A percentile compares a stretch with the other conserved stretches of the same genome.
These are phyloP conservation scores for Cosmia trapezina DNA, from an alignment of 2,888 invertebrate species.

Conservation along the genomic window DNA sequence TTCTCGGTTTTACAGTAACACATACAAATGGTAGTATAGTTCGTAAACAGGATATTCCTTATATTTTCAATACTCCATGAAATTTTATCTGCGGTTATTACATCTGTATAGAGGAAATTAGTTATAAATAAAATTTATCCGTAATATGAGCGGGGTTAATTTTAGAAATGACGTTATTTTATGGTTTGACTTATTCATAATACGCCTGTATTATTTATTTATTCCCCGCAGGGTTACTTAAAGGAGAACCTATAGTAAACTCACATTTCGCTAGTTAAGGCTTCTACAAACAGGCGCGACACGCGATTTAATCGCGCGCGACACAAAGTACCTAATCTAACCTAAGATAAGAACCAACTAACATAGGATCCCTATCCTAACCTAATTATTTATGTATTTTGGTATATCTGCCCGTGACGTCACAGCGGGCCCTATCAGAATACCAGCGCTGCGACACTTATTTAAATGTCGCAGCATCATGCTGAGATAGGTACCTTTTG, in stretches of 20 bases:
- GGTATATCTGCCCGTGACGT: no score
- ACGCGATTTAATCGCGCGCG: no score
- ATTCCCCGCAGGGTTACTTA: background rate
- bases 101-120: background rate
- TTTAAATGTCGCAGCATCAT: no score
- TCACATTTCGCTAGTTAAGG: background rate
- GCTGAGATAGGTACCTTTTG: no score
- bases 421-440: no score
- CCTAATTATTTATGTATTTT: no score
- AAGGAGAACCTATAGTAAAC: no score
- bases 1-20: background rate
- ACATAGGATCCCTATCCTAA: no score
- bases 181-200: background rate
- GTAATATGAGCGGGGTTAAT: background rate
- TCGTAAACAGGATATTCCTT: slow-evolving; percentile 21
- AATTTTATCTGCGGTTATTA: slow-evolving; percentile 15
- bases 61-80: slow-evolving; percentile 4
- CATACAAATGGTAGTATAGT: background rate
- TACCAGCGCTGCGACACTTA: no score
- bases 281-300: no score
- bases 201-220: background rate
- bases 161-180: background rate
- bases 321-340: no score
- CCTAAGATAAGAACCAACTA: no score
- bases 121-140: background rate